Conservation (phyloP, 1,140 invertebrate genomes). For the Drosophila mauritiana region DNA sequence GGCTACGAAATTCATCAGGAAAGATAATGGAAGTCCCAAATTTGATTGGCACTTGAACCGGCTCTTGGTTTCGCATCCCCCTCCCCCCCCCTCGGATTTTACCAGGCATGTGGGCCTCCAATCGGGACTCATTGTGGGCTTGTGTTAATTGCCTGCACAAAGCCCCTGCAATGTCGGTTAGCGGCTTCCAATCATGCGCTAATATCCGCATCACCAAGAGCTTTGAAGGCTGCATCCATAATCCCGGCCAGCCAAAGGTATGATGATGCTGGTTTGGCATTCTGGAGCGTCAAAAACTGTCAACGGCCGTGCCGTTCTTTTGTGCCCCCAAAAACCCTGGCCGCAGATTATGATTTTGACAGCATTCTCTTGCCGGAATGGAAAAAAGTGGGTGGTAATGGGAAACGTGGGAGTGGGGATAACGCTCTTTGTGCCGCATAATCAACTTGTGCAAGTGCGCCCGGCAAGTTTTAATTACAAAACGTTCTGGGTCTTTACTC, state of each 20-base stretch:
- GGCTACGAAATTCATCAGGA: slow-evolving; percentile 55
- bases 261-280: slow-evolving; percentile 52
- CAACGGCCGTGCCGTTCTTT: slow-evolving; percentile 69
- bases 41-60: slow-evolving; percentile 65
- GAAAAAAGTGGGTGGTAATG: slow-evolving; percentile 2
- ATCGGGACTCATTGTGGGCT: slow-evolving; percentile 15
- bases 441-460: slow-evolving; percentile 71
- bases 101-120: slow-evolving; percentile 4
- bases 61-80: neutral
- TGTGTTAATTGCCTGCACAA: slow-evolving; percentile 64
- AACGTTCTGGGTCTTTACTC: slow-evolving; percentile 28
- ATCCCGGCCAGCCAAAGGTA: slow-evolving; percentile 30
- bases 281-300: slow-evolving; percentile 55
- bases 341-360: slow-evolving; percentile 79
- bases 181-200: slow-evolving; percentile 72
- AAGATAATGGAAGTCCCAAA: slow-evolving; percentile 44
- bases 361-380: slow-evolving; percentile 42
- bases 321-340: slow-evolving; percentile 50
- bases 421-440: slow-evolving; percentile 46
- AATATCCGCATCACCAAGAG: slow-evolving; percentile 52
- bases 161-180: slow-evolving; percentile 53
- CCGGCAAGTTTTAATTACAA: slow-evolving; percentile 76
- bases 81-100: neutral
- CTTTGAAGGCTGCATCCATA: slow-evolving; percentile 52
- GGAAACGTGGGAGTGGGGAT: slow-evolving; percentile 8